Evolutionary conservation across 2,113 vertebrate species (phyloP).

Genomic region (Nesoenas mayeri): DNA sequence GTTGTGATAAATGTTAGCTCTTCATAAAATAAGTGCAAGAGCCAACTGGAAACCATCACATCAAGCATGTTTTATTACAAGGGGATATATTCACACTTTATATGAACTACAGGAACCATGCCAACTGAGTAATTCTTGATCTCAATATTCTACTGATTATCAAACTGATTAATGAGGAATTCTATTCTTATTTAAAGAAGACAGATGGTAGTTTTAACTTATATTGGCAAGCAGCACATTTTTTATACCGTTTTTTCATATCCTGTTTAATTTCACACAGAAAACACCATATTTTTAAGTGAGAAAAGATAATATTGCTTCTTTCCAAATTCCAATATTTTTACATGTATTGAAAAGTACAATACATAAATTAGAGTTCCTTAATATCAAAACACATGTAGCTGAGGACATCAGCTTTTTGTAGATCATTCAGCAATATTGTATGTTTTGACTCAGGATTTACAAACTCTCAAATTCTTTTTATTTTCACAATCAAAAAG

Average conservation of each 20-base stretch:
- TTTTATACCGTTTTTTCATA: not conserved
- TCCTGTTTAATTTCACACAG: not conserved
- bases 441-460: not conserved
- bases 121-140: conserved; percentile 43
- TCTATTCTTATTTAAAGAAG: conserved; percentile 1
- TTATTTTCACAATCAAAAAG: not conserved
- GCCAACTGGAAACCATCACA: conserved; percentile 60
- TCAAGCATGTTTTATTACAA: conserved; percentile 56
- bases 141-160: conserved; percentile 13
- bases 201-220: conserved; percentile 14
- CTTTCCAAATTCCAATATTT: not conserved
- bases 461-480: conserved; percentile 1
- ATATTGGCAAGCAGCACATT: not conserved
- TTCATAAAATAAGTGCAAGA: conserved; percentile 63
- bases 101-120: conserved; percentile 14
- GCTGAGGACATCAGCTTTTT: not conserved
- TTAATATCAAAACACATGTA: not conserved
- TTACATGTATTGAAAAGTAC: not conserved
- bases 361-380: not conserved
- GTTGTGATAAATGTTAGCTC: conserved; percentile 57
- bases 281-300: not conserved
- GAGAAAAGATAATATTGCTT: not conserved
- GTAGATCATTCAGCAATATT: not conserved
- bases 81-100: conserved; percentile 43
- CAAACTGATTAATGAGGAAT: conserved; percentile 34